Conservation (phyloP, 1,140 invertebrate genomes). For the Geopemphigus sp. region DNA sequence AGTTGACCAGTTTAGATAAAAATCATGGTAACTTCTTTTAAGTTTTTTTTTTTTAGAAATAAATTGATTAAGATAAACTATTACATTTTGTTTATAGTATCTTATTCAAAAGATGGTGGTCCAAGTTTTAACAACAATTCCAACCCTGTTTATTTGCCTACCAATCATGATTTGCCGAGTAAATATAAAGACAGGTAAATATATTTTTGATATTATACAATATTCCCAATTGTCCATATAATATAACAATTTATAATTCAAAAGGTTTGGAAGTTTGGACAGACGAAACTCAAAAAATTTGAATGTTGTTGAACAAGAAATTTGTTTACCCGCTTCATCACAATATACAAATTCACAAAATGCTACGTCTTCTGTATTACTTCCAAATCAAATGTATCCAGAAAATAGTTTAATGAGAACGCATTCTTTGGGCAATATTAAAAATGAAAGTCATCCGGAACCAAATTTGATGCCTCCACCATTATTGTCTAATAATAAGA, state of each 20-base stretch:
- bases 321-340: background rate
- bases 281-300: constrained; percentile 55
- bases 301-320: constrained; percentile 22
- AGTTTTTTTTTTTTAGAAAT: background rate
- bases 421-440: constrained; percentile 65
- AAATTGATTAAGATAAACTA: background rate
- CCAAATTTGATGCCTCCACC: background rate
- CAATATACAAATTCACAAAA: constrained; percentile 17
- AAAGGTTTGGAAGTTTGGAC: constrained; percentile 64
- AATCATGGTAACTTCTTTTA: constrained; percentile 7
- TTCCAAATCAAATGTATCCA: constrained; percentile 58
- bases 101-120: constrained; percentile 27
- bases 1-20: constrained; percentile 23
- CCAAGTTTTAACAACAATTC: constrained; percentile 1
- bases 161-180: constrained; percentile 18
- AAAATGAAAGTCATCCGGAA: constrained; percentile 53
- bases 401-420: constrained; percentile 61
- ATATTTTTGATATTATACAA: background rate
- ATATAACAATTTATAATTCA: background rate
- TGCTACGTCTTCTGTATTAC: constrained; percentile 53
- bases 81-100: constrained; percentile 2
- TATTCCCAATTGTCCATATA: background rate
- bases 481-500: constrained; percentile 50
- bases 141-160: background rate
- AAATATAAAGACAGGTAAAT: constrained; percentile 29